Base-by-base conservation (phyloP, 37 sponge, comb jelly and placozoan species). In the Crambe crambe region DNA sequence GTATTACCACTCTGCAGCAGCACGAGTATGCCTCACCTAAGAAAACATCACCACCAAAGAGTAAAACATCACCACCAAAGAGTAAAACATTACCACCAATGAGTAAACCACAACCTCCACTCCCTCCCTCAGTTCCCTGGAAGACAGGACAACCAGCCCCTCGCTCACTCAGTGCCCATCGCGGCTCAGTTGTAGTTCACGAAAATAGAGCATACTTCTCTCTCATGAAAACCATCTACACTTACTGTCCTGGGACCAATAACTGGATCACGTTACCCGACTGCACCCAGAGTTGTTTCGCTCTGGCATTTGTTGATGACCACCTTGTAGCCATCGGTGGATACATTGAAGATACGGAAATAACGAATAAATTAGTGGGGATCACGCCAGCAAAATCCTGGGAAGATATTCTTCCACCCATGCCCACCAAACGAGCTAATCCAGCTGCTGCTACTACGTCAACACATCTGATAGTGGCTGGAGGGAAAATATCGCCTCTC, bases 351-450 rank as follows among this genome's bases (percentile, higher is more conserved):
- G 42, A 35, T 12, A 1, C 25, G 71, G 43, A 42, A 23, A 23
- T 42, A 10, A 40, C 71, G 18, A 70, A 70, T 35, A 70, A 2
- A 2, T 42, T 70, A 3, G n/a, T 70, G 1, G 42, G 71, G 1
- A 41, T 70, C 42, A 70, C 43, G n/a, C 71, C 21, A 1, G 3
- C n/a, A 17, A 70, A 74, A 27, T 2, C 20, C 2, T 74, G 74
- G 74, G 58, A 41, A 6, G 58, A 74, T 3, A 34, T 41, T 26
- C 42, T 74, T 5, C 74, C 74, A n/a, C 74, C 74, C 30, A 74
- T 74, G 74, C 34, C 74, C 1, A 57, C 56, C 58, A 8, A 8
- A 18, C 74, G 74, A 10, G 36, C 36, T 1, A 25, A 23, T 12
- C 35, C 57, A 6, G 56, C 74, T 1, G 58, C 58, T 23, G 58